Conservation (phyloP, 2,888 invertebrate genomes). For the Polietes domitor region DNA sequence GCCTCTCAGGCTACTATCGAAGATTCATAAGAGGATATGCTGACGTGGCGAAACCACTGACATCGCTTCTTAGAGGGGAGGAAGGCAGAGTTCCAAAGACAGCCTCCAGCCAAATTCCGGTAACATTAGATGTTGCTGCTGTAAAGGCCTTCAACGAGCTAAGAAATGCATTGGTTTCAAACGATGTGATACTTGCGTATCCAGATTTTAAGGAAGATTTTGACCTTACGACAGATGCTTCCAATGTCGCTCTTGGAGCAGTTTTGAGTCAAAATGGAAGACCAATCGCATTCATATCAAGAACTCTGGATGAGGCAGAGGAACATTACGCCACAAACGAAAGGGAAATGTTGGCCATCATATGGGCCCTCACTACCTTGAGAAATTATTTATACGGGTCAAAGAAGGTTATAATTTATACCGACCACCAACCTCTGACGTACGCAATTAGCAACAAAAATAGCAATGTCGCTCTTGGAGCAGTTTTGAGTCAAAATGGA, state of each 20-base stretch:
- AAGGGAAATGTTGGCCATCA: no score
- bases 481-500: no score
- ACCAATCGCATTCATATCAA: no score
- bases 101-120: not conserved
- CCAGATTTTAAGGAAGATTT: conserved; percentile 29
- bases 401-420: no score
- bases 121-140: conserved; percentile 6
- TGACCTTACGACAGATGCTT: conserved; percentile 47
- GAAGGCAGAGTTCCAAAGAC: not conserved
- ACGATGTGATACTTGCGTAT: not conserved
- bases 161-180: not conserved
- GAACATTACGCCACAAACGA: no score
- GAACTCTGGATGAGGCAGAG: no score
- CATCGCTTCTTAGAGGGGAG: not conserved
- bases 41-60: conserved; percentile 25
- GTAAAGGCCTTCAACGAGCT: conserved; percentile 2
- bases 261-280: conserved; percentile 34
- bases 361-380: no score
- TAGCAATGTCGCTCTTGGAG: no score
- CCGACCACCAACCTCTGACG: no score
- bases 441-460: no score
- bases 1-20: conserved; percentile 24
- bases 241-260: conserved; percentile 46
- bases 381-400: no score
- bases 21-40: conserved; percentile 31